These are phyloP conservation scores for Lethrus apterus DNA, from an alignment of 1,140 invertebrate genomes.

Conservation along the genomic window DNA sequence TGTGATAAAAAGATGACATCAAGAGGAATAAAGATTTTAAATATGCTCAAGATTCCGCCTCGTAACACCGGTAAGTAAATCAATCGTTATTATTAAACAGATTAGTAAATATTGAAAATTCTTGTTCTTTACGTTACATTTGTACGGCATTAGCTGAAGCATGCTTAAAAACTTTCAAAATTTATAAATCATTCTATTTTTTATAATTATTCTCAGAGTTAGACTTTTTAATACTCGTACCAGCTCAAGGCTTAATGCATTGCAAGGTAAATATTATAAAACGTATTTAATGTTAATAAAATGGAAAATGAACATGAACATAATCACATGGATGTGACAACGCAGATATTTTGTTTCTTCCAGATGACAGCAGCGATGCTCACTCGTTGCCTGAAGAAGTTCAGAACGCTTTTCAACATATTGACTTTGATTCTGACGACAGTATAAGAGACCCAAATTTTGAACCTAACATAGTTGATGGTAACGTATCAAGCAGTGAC, in stretches of 20 bases:
- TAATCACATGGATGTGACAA: not conserved
- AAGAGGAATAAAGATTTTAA: not conserved
- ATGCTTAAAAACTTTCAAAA: too few relatives aligned
- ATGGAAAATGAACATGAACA: not conserved
- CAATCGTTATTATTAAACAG: too few relatives aligned
- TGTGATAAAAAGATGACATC: constrained; percentile 1
- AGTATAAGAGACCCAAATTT: constrained; percentile 5
- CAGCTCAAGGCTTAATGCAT: not conserved
- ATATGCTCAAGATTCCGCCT: not conserved
- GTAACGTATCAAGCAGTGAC: not conserved
- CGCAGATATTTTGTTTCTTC: not conserved
- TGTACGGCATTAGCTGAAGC: too few relatives aligned
- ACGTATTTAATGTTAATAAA: not conserved
- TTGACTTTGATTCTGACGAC: constrained; percentile 11
- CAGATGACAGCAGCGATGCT: not conserved
- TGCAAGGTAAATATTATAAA: not conserved
- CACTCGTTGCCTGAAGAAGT: constrained; percentile 1
- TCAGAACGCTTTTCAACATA: not conserved
- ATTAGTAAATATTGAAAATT: too few relatives aligned
- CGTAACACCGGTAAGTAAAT: too few relatives aligned
- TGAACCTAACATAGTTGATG: not conserved
- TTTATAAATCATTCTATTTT: too few relatives aligned
- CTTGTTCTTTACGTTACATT: too few relatives aligned
- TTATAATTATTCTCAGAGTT: not conserved
- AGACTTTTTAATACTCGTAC: not conserved